Evolutionary conservation across 2,113 vertebrate genomes (phyloP), one percentile per base, ranked within the genome.

Genomic region (Strigops habroptila): DNA sequence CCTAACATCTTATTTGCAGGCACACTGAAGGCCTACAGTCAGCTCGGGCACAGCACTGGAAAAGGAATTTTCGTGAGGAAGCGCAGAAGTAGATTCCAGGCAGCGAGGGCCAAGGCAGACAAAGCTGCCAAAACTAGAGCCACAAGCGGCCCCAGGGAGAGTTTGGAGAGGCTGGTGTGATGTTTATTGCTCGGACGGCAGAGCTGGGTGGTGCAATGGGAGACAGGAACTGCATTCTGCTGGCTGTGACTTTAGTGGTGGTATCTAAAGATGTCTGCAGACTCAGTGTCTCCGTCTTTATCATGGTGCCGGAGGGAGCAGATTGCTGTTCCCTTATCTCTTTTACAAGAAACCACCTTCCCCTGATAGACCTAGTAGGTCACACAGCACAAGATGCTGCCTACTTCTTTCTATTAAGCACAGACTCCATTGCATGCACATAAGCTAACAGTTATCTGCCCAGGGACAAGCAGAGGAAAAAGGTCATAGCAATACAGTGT

Each of bases 101-200:
- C 93, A 93, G 90, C 53, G 43, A 92, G 77, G 75, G 79, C 93
- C 78, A 94, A 96, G 90, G 37, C 70, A 94, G 86, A 88, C 87
- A 93, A 86, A 80, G 80, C 94, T 97, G 93, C 92, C 87, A 96
- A 94, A 87, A 88, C 62, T 80, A 89, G 52, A 95, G 91, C 79
- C 93, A 88, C 95, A 94, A 25, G 85, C 0, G 0, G 70, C 82
- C 92, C 86, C 64, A 52, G 88, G 67, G 94, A 89, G 79, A 82
- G 39, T 92, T 94, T 84, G 89, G 91, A 95, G 80, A 69, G 85
- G 71, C 77, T 94, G 93, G 91, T 96, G 96, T 90, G 95, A 91
- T 91, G 60, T 97, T 97, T 96, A 95, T 91, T 89, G 91, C 94
- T 90, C 64, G 86, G 63, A 80, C 4, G 12, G 85, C 65, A 77